Base-by-base conservation (phyloP, 2,888 invertebrate species). In the Steromphala cineraria region DNA sequence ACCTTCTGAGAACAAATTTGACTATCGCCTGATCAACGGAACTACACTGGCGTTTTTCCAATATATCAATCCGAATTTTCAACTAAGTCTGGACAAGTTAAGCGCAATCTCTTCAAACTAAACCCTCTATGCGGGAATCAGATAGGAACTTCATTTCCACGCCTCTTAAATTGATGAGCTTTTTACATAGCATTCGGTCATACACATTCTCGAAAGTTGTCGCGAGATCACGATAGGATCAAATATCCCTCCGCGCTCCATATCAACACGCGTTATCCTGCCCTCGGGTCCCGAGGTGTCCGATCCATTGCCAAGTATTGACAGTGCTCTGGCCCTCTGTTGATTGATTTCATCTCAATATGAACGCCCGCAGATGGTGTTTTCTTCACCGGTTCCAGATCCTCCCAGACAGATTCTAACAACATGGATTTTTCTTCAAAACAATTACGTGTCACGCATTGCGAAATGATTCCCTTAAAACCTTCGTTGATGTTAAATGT, bases 151-250 rank as follows among this genome's bases (percentile, higher is more conserved):
- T 62, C 28, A 28, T 24, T 62, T 62, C 62, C 62, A 40, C 71
- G 36, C 71, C 71, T 71, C 40, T 71, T 71, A 71, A 71, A 71
- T 71, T 71, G 71, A 71, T 36, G 71, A 71, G 71, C 31, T 40
- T 36, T 71, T 31, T 71, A 71, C 71, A 71, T 71, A 71, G 71
- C 40, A 36, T 71, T 31, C 36, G 71, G 36, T 71, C 40, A 71
- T 71, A 19, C 36, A 71, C 71, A n/a, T 40, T 36, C 36, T 71
- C 71, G 28, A 19, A 36, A 71, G 36, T 36, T 71, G 71, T 40
- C 36, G 31, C 28, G 31, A 19, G 71, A 71, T n/a, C 71, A 71
- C 15, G 71, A 31, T 36, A 28, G 19, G 36, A 71, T 40, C 71
- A 31, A n/a, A 31, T 71, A 71, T 36, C 71, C 71, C 19, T 71